Percentiles rank a stretch among this genome's conserved stretches.
Evolutionary conservation across 1,140 invertebrate genomes (phyloP).

Genomic region (Drosophila rhopaloa): DNA sequence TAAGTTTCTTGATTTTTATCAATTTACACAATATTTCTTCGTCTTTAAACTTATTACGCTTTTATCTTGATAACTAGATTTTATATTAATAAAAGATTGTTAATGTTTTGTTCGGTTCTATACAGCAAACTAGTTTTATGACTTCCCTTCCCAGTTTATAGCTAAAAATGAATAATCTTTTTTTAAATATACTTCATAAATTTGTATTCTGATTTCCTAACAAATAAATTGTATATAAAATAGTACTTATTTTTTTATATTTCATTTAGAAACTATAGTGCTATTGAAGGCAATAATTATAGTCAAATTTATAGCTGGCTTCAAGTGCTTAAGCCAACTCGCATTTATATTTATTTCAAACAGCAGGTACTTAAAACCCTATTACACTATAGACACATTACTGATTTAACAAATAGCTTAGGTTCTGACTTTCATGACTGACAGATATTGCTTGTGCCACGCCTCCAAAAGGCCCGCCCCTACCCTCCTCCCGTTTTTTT

Average conservation of each 20-base stretch:
- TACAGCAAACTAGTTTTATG: too few relatives aligned
- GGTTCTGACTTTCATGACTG: conserved; percentile 1
- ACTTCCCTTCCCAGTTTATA: too few relatives aligned
- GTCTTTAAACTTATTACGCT: too few relatives aligned
- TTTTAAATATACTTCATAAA: too few relatives aligned
- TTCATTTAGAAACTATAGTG: too few relatives aligned
- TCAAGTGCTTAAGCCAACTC: not conserved
- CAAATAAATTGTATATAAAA: too few relatives aligned
- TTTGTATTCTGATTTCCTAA: too few relatives aligned
- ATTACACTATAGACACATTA: not conserved
- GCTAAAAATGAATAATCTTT: too few relatives aligned
- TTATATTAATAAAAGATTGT: not conserved
- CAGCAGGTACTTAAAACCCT: not conserved
- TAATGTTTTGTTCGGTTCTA: too few relatives aligned
- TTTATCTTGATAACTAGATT: not conserved
- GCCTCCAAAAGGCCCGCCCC: not conserved
- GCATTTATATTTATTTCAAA: not conserved
- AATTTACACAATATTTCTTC: not conserved
- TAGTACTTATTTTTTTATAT: too few relatives aligned
- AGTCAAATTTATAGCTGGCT: not conserved
- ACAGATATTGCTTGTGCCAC: conserved; percentile 8
- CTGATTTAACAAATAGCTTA: conserved; percentile 5
- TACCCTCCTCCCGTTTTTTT: not conserved
- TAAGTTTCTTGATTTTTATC: not conserved
- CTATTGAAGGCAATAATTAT: too few relatives aligned